These are phyloP conservation scores for Melanostoma scalare DNA, from an alignment of 2,888 invertebrate genomes.

Conservation along the genomic window DNA sequence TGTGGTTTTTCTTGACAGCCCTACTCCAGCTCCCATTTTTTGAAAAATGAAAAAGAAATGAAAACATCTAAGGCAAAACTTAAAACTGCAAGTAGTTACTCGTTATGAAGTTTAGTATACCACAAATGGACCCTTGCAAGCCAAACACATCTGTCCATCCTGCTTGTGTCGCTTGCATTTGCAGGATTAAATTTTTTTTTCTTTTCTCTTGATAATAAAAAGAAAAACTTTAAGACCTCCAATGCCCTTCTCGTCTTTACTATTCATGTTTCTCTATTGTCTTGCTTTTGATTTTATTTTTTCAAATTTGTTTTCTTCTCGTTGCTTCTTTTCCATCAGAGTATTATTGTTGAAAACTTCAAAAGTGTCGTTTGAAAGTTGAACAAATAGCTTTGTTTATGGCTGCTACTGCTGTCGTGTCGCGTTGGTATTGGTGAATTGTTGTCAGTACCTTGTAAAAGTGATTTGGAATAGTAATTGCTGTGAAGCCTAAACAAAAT, in stretches of 20 bases:
- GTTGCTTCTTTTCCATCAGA: constrained; percentile 9
- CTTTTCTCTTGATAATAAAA: constrained; percentile 17
- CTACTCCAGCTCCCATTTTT: no score
- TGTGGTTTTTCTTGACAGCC: neutral
- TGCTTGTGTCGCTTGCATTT: constrained; percentile 33
- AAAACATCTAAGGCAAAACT: constrained; percentile 12
- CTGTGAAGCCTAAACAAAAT: neutral
- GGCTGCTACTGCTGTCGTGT: constrained; percentile 29
- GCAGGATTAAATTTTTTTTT: constrained; percentile 49
- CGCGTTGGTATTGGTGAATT: neutral
- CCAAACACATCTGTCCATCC: constrained; percentile 17
- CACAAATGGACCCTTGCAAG: constrained; percentile 61
- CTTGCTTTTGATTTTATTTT: constrained; percentile 1
- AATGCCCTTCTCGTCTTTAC: constrained; percentile 1
- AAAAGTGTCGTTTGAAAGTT: constrained; percentile 68
- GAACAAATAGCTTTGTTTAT: constrained; percentile 64
- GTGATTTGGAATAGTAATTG: constrained; percentile 11
- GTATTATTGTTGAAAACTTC: constrained; percentile 61
- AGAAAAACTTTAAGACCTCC: constrained; percentile 36
- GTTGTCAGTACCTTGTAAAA: constrained; percentile 17
- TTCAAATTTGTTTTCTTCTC: neutral
- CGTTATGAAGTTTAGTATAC: constrained; percentile 56
- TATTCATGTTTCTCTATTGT: neutral
- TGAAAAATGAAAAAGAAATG: neutral
- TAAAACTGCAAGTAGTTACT: constrained; percentile 47